Base-by-base conservation (phyloP, 2,888 invertebrate species). In the Gibbula magus region DNA sequence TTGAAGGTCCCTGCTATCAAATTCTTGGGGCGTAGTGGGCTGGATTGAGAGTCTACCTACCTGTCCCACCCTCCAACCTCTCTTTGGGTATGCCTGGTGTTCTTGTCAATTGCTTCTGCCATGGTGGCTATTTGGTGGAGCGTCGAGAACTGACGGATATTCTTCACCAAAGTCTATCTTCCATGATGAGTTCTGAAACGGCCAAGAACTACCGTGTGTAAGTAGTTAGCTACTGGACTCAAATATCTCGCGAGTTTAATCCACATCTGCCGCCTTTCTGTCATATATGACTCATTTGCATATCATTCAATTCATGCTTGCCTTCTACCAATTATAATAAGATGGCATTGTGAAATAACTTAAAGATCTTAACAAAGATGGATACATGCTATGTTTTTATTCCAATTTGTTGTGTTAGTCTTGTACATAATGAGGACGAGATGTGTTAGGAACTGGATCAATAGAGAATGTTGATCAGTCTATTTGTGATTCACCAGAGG, bases 141-240 rank as follows among this genome's bases (percentile, higher is more conserved):
- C 85, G 83, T 79, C 54, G 83, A 75, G 78, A 85, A 76, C 77
- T 81, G 79, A 78, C 75, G 16, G 77, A 79, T 29, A 83, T 82
- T 75, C 81, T 84, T 70, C 70, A 81, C n/a, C 61, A 78, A 73
- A 84, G 79, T 45, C 61, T 85, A 78, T 81, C 83, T 73, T 77
- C 74, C 82, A 87, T 86, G 77, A 89, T 89, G 86, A 89, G 89
- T 82, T 88, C 89, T 51, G 88, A 90, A 79, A 89, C 90, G n/a
- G 88, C 87, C 52, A 89, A 88, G 80, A 84, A 89, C 53, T 90
- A 89, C 81, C 86, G 89, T 86, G 87, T 89, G 90, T 90, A 86
- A 90, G 90, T 89, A 81, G 45, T 75, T n/a, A 56, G 25, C 35
- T 35, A 29, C 35, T n/a, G 32, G 67, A 13, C 16, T 66, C 13